Evolutionary conservation across 2,888 invertebrate genomes (phyloP).

Genomic region (Spodoptera exigua): DNA sequence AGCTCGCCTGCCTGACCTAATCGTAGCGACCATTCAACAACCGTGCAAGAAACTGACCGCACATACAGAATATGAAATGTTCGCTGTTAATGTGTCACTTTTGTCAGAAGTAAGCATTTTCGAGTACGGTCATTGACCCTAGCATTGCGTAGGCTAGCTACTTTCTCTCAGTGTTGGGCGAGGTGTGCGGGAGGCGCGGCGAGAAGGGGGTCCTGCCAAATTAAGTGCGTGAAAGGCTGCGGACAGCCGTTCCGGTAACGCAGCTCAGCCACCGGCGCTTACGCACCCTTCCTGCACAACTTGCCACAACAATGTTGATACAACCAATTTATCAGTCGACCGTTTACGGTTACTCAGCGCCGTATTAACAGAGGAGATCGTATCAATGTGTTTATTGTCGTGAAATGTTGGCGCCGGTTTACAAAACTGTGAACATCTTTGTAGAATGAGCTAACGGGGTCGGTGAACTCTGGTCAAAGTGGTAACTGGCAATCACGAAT

Average conservation of each 20-base stretch:
- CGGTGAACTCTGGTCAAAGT: slow-evolving; percentile 73
- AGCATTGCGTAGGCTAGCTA: slow-evolving; percentile 89
- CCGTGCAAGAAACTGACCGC: slow-evolving; percentile 85
- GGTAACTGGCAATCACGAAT: slow-evolving; percentile 75
- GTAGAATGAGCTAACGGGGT: slow-evolving; percentile 72
- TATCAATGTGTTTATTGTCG: slow-evolving; percentile 52
- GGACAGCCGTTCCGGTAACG: slow-evolving; percentile 76
- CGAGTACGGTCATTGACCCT: slow-evolving; percentile 88
- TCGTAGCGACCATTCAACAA: slow-evolving; percentile 77
- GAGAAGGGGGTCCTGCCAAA: slow-evolving; percentile 87
- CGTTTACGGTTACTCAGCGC: slow-evolving; percentile 51
- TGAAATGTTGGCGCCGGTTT: slow-evolving; percentile 64
- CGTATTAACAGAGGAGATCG: slow-evolving; percentile 38
- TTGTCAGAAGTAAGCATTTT: slow-evolving; percentile 88
- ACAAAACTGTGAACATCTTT: slow-evolving; percentile 66
- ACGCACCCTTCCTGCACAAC: slow-evolving; percentile 63
- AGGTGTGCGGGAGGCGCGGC: slow-evolving; percentile 72
- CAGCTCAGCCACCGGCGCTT: slow-evolving; percentile 58
- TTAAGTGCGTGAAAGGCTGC: slow-evolving; percentile 88
- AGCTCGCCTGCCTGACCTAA: slow-evolving; percentile 74
- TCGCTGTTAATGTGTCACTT: slow-evolving; percentile 87
- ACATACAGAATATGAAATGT: slow-evolving; percentile 87
- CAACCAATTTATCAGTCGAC: slow-evolving; percentile 45
- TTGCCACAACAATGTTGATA: slow-evolving; percentile 51
- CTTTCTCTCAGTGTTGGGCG: slow-evolving; percentile 85